Percentiles rank a stretch among this genome's conserved stretches.
Conservation (phyloP, 2,113 vertebrate species). For the Prochilodus magdalenae region DNA sequence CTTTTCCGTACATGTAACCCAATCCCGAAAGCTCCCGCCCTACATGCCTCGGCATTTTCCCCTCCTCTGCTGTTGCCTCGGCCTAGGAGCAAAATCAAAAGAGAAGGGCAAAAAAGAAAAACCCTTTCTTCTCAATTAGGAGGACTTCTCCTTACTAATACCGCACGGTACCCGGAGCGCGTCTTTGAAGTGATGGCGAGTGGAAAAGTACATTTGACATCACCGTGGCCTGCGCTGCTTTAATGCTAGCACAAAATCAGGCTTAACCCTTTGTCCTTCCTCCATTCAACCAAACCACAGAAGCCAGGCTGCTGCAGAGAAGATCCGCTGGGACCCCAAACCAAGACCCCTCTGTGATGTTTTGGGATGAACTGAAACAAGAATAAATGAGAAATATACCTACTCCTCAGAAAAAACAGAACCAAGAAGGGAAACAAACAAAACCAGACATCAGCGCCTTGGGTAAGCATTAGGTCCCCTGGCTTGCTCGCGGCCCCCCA, state of each 20-base stretch:
- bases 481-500: slow-evolving; percentile 20
- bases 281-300: slow-evolving; percentile 54
- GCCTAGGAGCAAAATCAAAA: slow-evolving; percentile 65
- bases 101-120: slow-evolving; percentile 52
- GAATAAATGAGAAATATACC: background rate
- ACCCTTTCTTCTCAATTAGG: slow-evolving; percentile 60
- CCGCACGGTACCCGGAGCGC: slow-evolving; percentile 60
- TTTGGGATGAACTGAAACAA: slow-evolving; percentile 42
- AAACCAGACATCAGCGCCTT: slow-evolving; percentile 28
- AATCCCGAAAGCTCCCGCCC: slow-evolving; percentile 48
- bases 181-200: slow-evolving; percentile 68
- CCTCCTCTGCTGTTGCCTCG: slow-evolving; percentile 54
- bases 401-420: background rate
- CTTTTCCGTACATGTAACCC: slow-evolving; percentile 61
- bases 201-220: slow-evolving; percentile 64
- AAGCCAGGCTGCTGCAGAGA: slow-evolving; percentile 33
- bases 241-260: slow-evolving; percentile 50
- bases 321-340: slow-evolving; percentile 31
- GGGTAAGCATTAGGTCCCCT: slow-evolving; percentile 16
- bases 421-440: slow-evolving; percentile 27
- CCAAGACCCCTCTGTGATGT: too few relatives aligned
- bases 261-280: slow-evolving; percentile 50
- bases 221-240: slow-evolving; percentile 53
- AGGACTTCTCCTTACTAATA: slow-evolving; percentile 57
- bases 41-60: slow-evolving; percentile 53